Base-by-base conservation (phyloP, 1,140 invertebrate species). In the Sycobia sp. region DNA sequence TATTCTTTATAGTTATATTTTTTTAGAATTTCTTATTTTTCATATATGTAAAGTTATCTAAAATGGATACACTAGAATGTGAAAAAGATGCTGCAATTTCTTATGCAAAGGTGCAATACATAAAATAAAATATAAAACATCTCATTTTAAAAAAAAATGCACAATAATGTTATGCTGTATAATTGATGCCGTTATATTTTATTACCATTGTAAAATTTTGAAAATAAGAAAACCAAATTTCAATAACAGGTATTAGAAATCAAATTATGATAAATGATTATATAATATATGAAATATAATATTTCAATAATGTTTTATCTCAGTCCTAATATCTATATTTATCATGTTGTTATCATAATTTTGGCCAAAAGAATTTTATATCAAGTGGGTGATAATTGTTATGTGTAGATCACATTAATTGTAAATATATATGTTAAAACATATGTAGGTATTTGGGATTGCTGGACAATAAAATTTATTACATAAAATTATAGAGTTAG, bases 351-450 rank as follows among this genome's bases (percentile, higher is more conserved):
- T 7, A 20, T 46, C 27, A 50, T 16, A 27, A 27, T 23, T 55
- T 18, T 43, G 20, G 47, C 36, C 46, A 44, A 36, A 47, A 56
- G 18, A 46, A 16, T 62, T 65, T 58, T 60, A 60, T 65, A 51
- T 58, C 53, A 41, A 20, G 44, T 55, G 44, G 34, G 29, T 64
- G 34, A 39, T 60, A 62, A 68, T 69, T 62, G 54, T 75, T 73
- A 71, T 75, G 67, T 76, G 70, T 71, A 65, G 69, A 73, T 71
- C 67, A 73, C 68, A 71, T 73, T 71, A 39, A 8, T 44, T 65
- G 50, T 67, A 65, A 67, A 68, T 62, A 69, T 68, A 71, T 50
- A 56, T 67, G 69, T 70, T 65, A 18, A 56, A 39, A 39, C 25
- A 63, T 66, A 66, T 53, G 38, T 51, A 64, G 56, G 56, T 67